Evolutionary conservation across 2,888 invertebrate genomes (phyloP).

Genomic region (Junonia oenone): DNA sequence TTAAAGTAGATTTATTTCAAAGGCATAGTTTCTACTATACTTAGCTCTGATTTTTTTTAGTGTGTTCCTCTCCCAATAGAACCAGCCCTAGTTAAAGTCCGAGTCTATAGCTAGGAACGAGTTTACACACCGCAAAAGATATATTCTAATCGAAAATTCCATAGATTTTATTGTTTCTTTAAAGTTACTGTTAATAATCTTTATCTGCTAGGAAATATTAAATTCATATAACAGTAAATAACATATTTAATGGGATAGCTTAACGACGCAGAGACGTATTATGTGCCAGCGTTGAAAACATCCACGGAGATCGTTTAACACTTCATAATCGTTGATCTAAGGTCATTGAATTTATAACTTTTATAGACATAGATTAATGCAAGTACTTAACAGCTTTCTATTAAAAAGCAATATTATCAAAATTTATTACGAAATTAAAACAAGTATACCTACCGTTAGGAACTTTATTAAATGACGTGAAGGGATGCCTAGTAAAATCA

Average conservation of each 20-base stretch:
- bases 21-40: no score
- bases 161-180: no score
- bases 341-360: slow-evolving; percentile 16
- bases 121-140: no score
- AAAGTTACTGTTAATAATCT: no score
- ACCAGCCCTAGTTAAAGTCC: no score
- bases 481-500: no score
- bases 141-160: no score
- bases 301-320: slow-evolving; percentile 2
- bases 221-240: background rate
- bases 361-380: background rate
- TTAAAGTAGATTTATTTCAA: no score
- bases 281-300: background rate
- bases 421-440: background rate
- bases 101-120: no score
- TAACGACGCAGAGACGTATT: background rate
- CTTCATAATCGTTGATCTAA: slow-evolving; percentile 17
- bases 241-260: background rate
- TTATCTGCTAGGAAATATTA: background rate
- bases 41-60: no score
- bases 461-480: background rate
- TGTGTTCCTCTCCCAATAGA: no score
- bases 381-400: background rate
- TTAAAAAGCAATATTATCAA: background rate
- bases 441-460: background rate